Percentiles rank a stretch among this genome's conserved stretches.
phyloP scores from a whole-genome alignment of 2,113 vertebrate species.

The Regulus satrapa region DNA sequence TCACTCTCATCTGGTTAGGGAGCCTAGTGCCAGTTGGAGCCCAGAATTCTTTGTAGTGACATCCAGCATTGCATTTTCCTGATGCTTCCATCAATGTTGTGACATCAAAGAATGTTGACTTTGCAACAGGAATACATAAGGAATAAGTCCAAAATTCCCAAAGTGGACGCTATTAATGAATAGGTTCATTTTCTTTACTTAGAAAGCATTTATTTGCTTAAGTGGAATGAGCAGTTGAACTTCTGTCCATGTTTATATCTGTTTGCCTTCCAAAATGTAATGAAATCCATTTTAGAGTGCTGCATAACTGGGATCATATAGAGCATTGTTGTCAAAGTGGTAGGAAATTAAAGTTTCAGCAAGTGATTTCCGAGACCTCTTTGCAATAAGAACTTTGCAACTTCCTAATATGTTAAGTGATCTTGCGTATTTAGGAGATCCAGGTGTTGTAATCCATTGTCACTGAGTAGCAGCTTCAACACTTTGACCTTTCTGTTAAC shows the following conservation, averaged over 20 bases:
- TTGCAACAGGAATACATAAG: neutral
- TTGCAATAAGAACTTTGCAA: neutral
- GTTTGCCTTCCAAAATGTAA: neutral
- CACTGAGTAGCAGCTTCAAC: neutral
- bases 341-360: neutral
- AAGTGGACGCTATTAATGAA: conserved; percentile 13
- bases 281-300: neutral
- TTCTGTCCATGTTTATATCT: neutral
- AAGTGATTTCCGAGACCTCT: neutral
- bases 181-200: neutral
- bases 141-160: neutral
- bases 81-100: conserved; percentile 33
- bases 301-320: neutral
- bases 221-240: neutral
- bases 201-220: neutral
- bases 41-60: neutral
- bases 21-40: conserved; percentile 31
- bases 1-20: conserved; percentile 60
- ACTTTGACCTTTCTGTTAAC: neutral
- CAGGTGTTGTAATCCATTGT: neutral
- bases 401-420: neutral
- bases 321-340: neutral
- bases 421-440: neutral
- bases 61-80: conserved; percentile 4
- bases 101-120: conserved; percentile 26